These are phyloP conservation scores for Clinocottus analis DNA, from an alignment of 2,113 vertebrate genomes.

Conservation along the genomic window DNA sequence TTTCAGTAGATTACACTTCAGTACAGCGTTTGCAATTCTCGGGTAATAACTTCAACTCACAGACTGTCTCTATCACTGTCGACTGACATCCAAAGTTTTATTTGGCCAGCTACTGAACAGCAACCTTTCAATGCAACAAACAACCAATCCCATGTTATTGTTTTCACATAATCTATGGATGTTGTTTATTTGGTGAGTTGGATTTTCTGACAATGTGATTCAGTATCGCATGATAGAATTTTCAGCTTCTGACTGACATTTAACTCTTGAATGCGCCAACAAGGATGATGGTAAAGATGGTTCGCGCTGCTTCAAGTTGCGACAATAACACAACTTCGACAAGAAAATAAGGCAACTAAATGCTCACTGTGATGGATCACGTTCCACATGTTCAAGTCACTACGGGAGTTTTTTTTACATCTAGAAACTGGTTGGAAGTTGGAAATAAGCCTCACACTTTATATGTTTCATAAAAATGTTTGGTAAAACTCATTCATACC, in stretches of 20 bases:
- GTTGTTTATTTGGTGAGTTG: neutral
- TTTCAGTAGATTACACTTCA: conserved; percentile 6
- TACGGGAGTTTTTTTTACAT: neutral
- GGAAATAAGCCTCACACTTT: neutral
- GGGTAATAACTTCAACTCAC: conserved; percentile 13
- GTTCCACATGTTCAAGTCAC: conserved; percentile 16
- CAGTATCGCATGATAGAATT: neutral
- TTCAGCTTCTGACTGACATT: conserved; percentile 27
- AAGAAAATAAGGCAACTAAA: conserved; percentile 41
- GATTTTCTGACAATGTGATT: conserved; percentile 22
- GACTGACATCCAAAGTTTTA: neutral
- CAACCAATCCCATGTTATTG: neutral
- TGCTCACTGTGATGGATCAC: conserved; percentile 30
- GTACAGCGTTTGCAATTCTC: conserved; percentile 13
- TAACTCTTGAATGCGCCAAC: conserved; percentile 26
- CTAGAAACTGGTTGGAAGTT: neutral
- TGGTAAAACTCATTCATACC: conserved; percentile 6
- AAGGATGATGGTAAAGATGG: neutral
- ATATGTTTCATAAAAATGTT: conserved; percentile 4
- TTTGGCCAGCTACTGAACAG: neutral
- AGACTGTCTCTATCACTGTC: conserved; percentile 20
- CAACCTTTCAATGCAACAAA: neutral
- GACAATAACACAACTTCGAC: conserved; percentile 35
- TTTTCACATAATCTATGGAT: conserved; percentile 4
- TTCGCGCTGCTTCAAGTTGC: conserved; percentile 1